Base-by-base conservation (phyloP, 2,113 vertebrate genomes). In the Lepisosteus osseus region DNA sequence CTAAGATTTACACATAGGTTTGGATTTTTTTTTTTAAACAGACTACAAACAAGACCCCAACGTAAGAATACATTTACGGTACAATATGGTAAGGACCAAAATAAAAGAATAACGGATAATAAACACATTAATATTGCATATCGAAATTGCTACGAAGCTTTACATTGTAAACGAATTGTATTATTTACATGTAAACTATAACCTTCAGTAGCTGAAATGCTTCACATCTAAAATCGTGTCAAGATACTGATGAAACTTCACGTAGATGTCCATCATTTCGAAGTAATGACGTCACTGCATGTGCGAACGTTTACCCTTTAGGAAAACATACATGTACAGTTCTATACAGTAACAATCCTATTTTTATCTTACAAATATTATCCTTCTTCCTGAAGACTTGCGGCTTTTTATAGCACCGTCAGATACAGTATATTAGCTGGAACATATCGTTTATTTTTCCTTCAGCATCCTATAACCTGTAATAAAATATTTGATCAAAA, bases 1-100 rank as follows among this genome's bases (percentile, higher is more conserved):
- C 47, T 67, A 41, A 61, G 71, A 59, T 71, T 54, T 41, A 70
- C 51, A 77, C 62, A 57, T 63, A 56, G 41, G 41, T 14, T 71
- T 76, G 47, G 70, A 76, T 79, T 73, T 67, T 76, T 73, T 65
- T 54, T 76, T 73, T 65, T 54, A 15, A 67, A 43, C 67, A 68
- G 65, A 69, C 59, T 74, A 72, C 41, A 61, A 70, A 78, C 54
- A 66, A 59, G 43, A 77, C 62, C 13, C 44, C 41, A 73, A 67
- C 54, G 12, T 9, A 73, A 70, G 57, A 54, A 61, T 56, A 68
- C 40, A 43, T 41, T 57, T 43, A 70, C 9, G 64, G 43, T 51
- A 72, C 75, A 72, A 47, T 72, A 44, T 7, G 57, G 12, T 43
- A 17, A n/a, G 13, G 17, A 65, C n/a, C 54, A 72, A 69, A 76